Percentiles rank a stretch among this genome's conserved stretches.
Conservation (phyloP, 2,888 invertebrate genomes). For the Eupithecia insigniata region DNA sequence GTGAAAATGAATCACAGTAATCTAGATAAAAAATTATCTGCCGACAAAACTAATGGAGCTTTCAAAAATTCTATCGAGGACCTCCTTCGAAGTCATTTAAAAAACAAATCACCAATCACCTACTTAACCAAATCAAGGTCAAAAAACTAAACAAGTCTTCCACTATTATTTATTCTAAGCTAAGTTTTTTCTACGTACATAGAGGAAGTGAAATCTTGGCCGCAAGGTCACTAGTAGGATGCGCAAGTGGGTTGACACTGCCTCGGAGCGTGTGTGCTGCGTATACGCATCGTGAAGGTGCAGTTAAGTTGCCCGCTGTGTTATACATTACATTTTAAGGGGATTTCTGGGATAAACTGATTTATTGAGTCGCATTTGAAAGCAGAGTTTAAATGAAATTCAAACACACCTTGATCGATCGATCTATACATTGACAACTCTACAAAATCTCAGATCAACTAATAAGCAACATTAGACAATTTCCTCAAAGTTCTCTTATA, state of each 20-base stretch:
- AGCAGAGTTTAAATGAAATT: no score
- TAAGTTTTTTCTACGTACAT: conserved; percentile 50
- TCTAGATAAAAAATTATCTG: neutral
- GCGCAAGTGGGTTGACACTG: conserved; percentile 71
- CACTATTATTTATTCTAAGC: conserved; percentile 34
- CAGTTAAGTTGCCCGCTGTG: neutral
- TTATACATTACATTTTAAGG: no score
- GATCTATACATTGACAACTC: neutral
- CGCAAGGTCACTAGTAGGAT: conserved; percentile 82
- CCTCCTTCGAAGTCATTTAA: neutral
- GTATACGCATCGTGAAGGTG: conserved; percentile 22
- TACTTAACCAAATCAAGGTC: conserved; percentile 21
- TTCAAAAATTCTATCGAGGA: conserved; percentile 4
- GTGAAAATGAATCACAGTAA: neutral
- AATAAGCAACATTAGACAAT: neutral
- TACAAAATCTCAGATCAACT: neutral
- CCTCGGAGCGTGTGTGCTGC: conserved; percentile 48
- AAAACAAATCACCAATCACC: conserved; percentile 14
- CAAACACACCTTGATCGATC: neutral
- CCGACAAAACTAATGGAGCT: neutral
- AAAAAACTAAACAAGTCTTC: conserved; percentile 44
- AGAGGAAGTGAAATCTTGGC: conserved; percentile 80
- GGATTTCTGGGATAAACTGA: no score
- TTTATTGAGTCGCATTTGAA: no score
- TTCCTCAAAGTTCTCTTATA: no score